Evolutionary conservation across 2,113 vertebrate species (phyloP).

Genomic region (Silurus meridionalis): DNA sequence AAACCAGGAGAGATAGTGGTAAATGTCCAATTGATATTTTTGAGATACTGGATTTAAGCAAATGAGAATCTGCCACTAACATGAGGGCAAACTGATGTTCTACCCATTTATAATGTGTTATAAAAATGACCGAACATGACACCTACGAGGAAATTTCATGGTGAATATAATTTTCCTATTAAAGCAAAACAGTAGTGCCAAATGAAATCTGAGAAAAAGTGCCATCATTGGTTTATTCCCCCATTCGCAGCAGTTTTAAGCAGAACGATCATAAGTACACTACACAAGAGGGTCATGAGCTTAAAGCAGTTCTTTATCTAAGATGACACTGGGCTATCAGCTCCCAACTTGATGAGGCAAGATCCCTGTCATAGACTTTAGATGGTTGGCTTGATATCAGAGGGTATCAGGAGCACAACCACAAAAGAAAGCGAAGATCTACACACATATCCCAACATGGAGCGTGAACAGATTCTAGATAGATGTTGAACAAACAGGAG

Average conservation of each 20-base stretch:
- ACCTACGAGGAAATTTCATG: neutral
- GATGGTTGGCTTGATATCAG: constrained; percentile 35
- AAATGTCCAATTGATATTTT: constrained; percentile 22
- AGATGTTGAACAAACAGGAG: neutral
- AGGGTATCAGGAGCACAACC: constrained; percentile 10
- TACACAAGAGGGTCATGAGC: constrained; percentile 27
- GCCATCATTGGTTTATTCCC: neutral
- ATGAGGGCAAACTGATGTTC: too few species aligned
- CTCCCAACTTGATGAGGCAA: constrained; percentile 47
- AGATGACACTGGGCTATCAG: constrained; percentile 48
- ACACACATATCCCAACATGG: constrained; percentile 16
- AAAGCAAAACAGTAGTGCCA: neutral
- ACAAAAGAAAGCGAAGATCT: neutral
- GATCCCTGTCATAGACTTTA: constrained; percentile 45
- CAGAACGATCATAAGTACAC: neutral
- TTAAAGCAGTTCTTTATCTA: constrained; percentile 46
- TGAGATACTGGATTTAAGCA: neutral
- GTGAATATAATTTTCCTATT: neutral
- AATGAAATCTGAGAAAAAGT: neutral
- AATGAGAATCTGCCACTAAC: neutral
- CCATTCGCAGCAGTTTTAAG: neutral
- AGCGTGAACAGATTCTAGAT: neutral
- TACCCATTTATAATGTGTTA: neutral
- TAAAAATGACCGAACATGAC: neutral
- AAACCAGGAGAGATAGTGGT: neutral